Conservation (phyloP, 2,888 invertebrate species). For the Drosophila infuscata region DNA sequence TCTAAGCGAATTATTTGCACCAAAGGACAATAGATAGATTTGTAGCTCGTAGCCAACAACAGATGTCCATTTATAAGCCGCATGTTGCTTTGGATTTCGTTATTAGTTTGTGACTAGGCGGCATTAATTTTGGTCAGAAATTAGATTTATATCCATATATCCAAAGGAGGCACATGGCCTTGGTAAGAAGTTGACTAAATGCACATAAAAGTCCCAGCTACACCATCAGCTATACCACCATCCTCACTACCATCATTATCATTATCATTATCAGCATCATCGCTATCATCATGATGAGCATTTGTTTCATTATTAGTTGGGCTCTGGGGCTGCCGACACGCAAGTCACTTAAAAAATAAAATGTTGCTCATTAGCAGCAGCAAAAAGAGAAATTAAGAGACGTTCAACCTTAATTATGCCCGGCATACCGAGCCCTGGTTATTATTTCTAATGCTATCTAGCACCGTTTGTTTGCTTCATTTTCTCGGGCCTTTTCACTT, state of each 20-base stretch:
- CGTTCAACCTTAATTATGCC: conserved; percentile 76
- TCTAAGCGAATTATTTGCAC: conserved; percentile 44
- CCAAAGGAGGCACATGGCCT: conserved; percentile 11
- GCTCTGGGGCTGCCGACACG: conserved; percentile 40
- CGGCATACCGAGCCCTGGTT: conserved; percentile 1
- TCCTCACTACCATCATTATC: background rate
- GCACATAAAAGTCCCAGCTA: conserved; percentile 8
- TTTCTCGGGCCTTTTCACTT: conserved; percentile 34
- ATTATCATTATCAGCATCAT: conserved; percentile 31
- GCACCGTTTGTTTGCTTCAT: conserved; percentile 59
- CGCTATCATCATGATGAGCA: conserved; percentile 35
- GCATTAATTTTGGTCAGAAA: conserved; percentile 43
- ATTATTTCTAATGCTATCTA: conserved; percentile 38
- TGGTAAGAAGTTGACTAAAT: conserved; percentile 9
- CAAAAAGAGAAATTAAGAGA: conserved; percentile 64
- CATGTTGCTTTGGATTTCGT: conserved; percentile 26
- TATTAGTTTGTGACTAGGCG: conserved; percentile 39
- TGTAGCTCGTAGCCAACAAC: conserved; percentile 21
- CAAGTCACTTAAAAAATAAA: conserved; percentile 76
- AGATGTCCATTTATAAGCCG: conserved; percentile 42
- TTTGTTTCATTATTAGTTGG: conserved; percentile 43
- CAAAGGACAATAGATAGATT: conserved; percentile 48
- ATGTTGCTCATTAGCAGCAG: conserved; percentile 68
- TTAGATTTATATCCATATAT: conserved; percentile 34
- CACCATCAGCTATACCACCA: conserved; percentile 4